phyloP scores from a whole-genome alignment of 2,797 vertebrate genomes.

The Myioborus miniatus region DNA sequence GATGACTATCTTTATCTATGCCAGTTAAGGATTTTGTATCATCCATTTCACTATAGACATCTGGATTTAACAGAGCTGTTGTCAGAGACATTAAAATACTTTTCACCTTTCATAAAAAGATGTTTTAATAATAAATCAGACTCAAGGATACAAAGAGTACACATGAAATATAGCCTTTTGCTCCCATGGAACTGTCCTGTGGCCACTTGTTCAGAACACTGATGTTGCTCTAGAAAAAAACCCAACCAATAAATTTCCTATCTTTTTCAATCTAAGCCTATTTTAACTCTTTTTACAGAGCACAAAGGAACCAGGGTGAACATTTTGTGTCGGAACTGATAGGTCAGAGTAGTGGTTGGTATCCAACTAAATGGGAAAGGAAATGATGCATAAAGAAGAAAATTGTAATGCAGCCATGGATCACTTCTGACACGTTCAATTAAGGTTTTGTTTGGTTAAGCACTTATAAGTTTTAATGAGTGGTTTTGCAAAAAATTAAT shows the following conservation, averaged over 20 bases:
- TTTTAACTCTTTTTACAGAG: background rate
- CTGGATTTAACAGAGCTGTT: background rate
- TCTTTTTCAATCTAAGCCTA: background rate
- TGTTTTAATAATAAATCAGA: background rate
- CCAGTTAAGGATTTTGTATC: background rate
- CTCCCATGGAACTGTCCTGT: background rate
- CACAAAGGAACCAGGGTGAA: background rate
- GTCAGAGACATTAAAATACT: background rate
- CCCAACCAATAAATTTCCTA: background rate
- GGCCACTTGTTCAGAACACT: background rate
- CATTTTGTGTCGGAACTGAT: background rate
- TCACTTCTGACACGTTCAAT: conserved; percentile 68
- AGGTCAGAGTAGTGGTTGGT: conserved; percentile 10
- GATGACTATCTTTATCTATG: background rate
- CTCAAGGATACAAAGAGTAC: background rate
- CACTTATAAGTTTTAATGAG: conserved; percentile 63
- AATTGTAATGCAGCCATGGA: conserved; percentile 52
- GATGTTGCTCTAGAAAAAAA: background rate
- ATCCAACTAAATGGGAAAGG: conserved; percentile 58
- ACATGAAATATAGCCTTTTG: background rate
- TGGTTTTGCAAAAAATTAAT: conserved; percentile 38
- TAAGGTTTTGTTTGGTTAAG: conserved; percentile 71
- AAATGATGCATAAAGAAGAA: conserved; percentile 65
- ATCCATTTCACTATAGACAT: background rate
- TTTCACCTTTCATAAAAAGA: background rate